Evolutionary conservation across 2,113 vertebrate genomes (phyloP).

Genomic region (Macroglossus sobrinus): DNA sequence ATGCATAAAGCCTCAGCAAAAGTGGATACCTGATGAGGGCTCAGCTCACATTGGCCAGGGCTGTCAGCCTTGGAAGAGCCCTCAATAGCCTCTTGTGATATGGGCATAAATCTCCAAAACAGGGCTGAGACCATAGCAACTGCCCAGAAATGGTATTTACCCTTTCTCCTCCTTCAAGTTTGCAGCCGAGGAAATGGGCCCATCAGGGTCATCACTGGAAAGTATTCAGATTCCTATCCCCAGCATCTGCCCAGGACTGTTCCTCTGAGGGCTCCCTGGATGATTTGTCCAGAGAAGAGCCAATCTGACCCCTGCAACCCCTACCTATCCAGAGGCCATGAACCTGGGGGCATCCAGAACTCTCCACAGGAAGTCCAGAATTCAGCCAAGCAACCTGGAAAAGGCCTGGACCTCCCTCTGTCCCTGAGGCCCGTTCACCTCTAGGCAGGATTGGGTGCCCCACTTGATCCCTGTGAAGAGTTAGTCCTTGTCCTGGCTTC

Average conservation of each 20-base stretch:
- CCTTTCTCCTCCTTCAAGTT: neutral
- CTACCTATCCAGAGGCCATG: neutral
- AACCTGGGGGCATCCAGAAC: neutral
- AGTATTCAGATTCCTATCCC: neutral
- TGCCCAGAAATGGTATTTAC: neutral
- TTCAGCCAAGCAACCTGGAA: neutral
- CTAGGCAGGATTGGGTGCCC: neutral
- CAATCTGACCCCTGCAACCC: neutral
- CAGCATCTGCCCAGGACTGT: neutral
- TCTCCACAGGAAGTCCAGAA: neutral
- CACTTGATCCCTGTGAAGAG: neutral
- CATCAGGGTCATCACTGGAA: neutral
- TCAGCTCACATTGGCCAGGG: neutral
- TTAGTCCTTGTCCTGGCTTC: neutral
- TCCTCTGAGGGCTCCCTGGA: neutral
- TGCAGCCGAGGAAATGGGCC: neutral
- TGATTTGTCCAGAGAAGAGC: neutral
- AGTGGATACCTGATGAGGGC: neutral
- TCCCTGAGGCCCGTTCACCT: neutral
- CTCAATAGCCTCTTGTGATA: neutral
- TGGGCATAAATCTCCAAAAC: neutral
- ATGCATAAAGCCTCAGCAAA: neutral
- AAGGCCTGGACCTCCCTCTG: neutral
- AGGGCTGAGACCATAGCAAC: neutral
- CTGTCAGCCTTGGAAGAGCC: constrained; percentile 3